Evolutionary conservation across 2,113 vertebrate species (phyloP).

Genomic region (Bufo gargarizans): DNA sequence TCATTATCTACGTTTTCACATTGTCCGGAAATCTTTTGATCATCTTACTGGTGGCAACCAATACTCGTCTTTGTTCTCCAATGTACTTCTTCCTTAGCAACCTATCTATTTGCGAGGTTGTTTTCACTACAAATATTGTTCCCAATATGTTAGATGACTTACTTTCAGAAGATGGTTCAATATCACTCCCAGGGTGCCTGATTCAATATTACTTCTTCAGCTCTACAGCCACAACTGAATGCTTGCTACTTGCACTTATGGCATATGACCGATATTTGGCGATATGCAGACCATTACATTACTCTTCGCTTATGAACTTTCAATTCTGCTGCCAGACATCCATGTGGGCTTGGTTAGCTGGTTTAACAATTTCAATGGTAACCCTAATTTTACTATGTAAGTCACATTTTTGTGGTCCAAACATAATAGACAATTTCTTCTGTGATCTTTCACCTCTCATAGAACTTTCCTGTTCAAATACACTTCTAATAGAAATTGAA

Average conservation of each 20-base stretch:
- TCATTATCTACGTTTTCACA: constrained; percentile 35
- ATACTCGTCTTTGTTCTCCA: constrained; percentile 35
- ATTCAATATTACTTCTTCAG: constrained; percentile 45
- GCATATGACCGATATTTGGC: constrained; percentile 62
- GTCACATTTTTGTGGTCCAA: constrained; percentile 45
- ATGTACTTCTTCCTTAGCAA: constrained; percentile 52
- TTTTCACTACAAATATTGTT: constrained; percentile 49
- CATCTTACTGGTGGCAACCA: constrained; percentile 33
- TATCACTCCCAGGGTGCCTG: constrained; percentile 23
- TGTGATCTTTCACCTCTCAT: constrained; percentile 53
- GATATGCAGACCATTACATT: constrained; percentile 58
- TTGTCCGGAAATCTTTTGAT: constrained; percentile 39
- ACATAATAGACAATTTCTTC: constrained; percentile 48
- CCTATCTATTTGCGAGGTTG: constrained; percentile 48
- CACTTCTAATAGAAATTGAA: constrained; percentile 37
- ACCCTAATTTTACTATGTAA: constrained; percentile 30
- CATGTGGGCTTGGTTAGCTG: constrained; percentile 43
- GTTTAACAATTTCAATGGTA: constrained; percentile 44
- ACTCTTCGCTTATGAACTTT: constrained; percentile 51
- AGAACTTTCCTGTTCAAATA: constrained; percentile 47
- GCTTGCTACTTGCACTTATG: constrained; percentile 60
- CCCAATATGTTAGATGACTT: constrained; percentile 41
- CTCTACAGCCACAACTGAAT: constrained; percentile 52
- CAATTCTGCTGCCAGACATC: constrained; percentile 42
- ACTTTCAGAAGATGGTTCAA: constrained; percentile 30